These are phyloP conservation scores for Bucorvus abyssinicus DNA, from an alignment of 2,797 vertebrate genomes.

Conservation along the genomic window DNA sequence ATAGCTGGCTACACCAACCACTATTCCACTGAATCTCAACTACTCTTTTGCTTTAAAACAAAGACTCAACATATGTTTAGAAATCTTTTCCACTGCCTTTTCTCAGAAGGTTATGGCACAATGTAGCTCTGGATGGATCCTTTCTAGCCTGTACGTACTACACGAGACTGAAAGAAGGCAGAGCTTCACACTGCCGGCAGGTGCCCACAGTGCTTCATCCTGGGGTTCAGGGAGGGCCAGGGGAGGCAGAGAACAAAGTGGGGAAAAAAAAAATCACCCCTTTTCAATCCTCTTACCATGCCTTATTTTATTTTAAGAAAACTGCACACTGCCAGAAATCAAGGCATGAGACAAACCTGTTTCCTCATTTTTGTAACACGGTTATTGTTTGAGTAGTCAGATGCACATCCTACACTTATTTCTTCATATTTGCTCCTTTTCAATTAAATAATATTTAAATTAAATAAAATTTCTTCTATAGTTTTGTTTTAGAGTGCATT, in stretches of 20 bases:
- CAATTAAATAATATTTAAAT: background rate
- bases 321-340: background rate
- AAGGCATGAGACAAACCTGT: background rate
- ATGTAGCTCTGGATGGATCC: accelerated
- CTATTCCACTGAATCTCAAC: background rate
- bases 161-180: background rate
- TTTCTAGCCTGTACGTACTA: background rate
- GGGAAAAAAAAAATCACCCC: accelerated
- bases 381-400: background rate
- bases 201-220: background rate
- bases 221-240: background rate
- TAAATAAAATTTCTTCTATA: background rate
- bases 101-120: background rate
- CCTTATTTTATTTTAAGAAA: background rate
- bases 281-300: background rate
- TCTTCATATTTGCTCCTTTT: background rate
- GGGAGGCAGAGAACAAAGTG: background rate
- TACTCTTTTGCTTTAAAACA: background rate
- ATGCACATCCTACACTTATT: background rate
- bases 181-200: background rate
- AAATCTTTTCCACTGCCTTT: background rate
- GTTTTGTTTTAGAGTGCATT: background rate
- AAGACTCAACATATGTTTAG: background rate
- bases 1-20: accelerated
- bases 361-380: background rate